Evolutionary conservation across 2,888 invertebrate genomes (phyloP).

Genomic region (Didymodactylos carnosus): DNA sequence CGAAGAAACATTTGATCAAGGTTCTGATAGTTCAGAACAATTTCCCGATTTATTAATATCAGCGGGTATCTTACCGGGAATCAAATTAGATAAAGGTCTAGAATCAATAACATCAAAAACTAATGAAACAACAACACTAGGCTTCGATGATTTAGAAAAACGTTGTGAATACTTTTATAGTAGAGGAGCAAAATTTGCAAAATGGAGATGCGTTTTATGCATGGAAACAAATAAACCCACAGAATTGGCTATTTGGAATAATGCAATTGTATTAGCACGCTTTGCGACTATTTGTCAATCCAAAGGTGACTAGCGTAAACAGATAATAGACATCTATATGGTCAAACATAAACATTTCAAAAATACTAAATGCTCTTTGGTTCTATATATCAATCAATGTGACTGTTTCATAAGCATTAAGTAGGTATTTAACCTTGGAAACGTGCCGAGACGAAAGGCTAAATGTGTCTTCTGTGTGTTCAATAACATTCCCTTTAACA

Average conservation of each 20-base stretch:
- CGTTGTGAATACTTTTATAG: slow-evolving; percentile 69
- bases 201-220: slow-evolving; percentile 52
- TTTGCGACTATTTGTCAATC: slow-evolving; percentile 71
- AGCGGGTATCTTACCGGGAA: slow-evolving; percentile 36
- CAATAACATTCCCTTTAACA: no score
- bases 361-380: no score
- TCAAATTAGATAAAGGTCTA: slow-evolving; percentile 48
- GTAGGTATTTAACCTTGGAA: no score
- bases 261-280: slow-evolving; percentile 83
- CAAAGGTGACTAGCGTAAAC: no score
- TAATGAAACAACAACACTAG: slow-evolving; percentile 90
- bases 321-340: background rate
- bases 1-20: slow-evolving; percentile 96
- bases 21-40: slow-evolving; percentile 51
- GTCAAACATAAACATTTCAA: slow-evolving; percentile 19
- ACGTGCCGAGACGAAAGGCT: no score
- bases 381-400: no score
- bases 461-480: no score
- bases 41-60: slow-evolving; percentile 21
- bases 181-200: slow-evolving; percentile 86
- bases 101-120: slow-evolving; percentile 52
- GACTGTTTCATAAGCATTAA: no score
- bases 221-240: slow-evolving; percentile 43
- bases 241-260: slow-evolving; percentile 69
- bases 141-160: slow-evolving; percentile 71